These are phyloP conservation scores for Zapus hudsonius DNA, from an alignment of 2,113 vertebrate species.

Conservation along the genomic window DNA sequence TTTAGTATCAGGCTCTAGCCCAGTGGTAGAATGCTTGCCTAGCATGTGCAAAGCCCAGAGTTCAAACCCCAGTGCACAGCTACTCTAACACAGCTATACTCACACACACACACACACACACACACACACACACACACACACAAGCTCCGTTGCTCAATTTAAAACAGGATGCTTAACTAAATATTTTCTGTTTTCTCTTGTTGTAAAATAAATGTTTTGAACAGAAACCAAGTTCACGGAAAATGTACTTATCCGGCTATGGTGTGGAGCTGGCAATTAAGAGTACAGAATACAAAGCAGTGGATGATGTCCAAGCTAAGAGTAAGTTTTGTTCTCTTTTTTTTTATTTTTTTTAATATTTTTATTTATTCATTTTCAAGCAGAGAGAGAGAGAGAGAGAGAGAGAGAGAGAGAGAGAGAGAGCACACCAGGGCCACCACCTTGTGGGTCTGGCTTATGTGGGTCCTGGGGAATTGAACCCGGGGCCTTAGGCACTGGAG, in stretches of 20 bases:
- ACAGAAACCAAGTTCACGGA: constrained; percentile 89
- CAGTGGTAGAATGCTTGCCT: not conserved
- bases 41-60: not conserved
- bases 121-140: not conserved
- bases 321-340: too few species aligned
- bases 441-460: too few species aligned
- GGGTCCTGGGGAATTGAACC: too few species aligned
- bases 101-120: too few species aligned
- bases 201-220: constrained; percentile 63
- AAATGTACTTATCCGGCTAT: constrained; percentile 95
- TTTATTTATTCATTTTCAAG: too few species aligned
- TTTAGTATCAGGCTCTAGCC: not conserved
- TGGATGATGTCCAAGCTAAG: constrained; percentile 94
- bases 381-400: too few species aligned
- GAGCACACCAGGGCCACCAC: too few species aligned
- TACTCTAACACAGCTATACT: too few species aligned
- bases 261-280: constrained; percentile 98
- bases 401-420: too few species aligned
- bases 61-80: not conserved
- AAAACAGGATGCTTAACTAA: constrained; percentile 19
- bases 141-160: not conserved
- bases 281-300: constrained; percentile 97
- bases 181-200: constrained; percentile 30
- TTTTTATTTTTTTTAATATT: not conserved
- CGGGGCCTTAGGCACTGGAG: too few species aligned